Conservation (phyloP, 2,113 vertebrate genomes). For the Alexandromys fortis region DNA sequence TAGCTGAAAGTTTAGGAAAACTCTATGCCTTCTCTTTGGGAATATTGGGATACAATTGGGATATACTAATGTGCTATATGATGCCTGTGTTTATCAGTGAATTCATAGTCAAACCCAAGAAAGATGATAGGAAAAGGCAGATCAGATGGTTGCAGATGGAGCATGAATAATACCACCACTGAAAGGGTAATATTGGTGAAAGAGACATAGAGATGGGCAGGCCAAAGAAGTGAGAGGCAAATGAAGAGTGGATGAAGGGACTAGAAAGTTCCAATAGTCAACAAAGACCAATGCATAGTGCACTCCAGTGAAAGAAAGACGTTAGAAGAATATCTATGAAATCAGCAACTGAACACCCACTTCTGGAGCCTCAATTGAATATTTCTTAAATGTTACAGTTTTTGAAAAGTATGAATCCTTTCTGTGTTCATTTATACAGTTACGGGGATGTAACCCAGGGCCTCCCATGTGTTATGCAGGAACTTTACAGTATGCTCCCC, state of each 20-base stretch:
- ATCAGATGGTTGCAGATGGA: background rate
- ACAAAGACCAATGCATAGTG: background rate
- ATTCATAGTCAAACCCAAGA: background rate
- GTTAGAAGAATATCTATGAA: background rate
- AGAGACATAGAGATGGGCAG: background rate
- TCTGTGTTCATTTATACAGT: background rate
- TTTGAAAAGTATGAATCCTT: slow-evolving; percentile 24
- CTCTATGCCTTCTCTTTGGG: background rate
- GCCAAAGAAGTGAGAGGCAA: background rate
- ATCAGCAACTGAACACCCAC: background rate
- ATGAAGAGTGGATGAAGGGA: background rate
- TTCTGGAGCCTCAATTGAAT: background rate
- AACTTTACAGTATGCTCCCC: background rate
- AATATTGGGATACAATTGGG: background rate
- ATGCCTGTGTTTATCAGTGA: background rate
- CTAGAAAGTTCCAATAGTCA: background rate
- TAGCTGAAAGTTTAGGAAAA: background rate
- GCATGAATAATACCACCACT: background rate
- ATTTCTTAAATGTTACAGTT: background rate
- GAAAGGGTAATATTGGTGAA: background rate
- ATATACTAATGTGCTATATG: background rate
- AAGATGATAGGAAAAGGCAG: background rate
- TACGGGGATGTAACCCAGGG: background rate
- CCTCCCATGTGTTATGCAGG: background rate
- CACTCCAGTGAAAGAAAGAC: background rate